These are phyloP conservation scores for Echeneis naucrates DNA, from an alignment of 2,797 vertebrate species.

Conservation along the genomic window DNA sequence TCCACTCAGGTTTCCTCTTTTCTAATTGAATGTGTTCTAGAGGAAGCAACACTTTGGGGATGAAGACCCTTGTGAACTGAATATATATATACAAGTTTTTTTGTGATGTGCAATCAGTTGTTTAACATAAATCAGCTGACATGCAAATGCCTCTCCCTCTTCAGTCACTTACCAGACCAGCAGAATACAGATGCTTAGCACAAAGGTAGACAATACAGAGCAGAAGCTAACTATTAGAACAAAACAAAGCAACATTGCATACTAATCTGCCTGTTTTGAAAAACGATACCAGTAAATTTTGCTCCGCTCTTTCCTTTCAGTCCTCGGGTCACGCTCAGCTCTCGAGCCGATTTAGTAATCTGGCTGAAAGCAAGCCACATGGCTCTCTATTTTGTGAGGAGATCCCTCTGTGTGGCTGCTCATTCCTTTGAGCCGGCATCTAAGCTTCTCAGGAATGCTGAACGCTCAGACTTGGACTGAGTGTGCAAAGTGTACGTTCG, in stretches of 20 bases:
- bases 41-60: neutral
- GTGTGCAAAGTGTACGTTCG: constrained; percentile 58
- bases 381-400: constrained; percentile 76
- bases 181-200: neutral
- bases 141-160: too few species aligned
- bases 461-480: constrained; percentile 58
- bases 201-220: neutral
- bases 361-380: constrained; percentile 74
- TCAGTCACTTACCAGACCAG: neutral
- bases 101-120: neutral
- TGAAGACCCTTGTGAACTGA: neutral
- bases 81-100: neutral
- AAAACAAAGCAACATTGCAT: constrained; percentile 12
- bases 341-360: constrained; percentile 68
- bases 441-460: constrained; percentile 82
- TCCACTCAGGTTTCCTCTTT: neutral
- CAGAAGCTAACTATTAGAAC: constrained; percentile 19
- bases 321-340: constrained; percentile 50
- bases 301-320: constrained; percentile 25
- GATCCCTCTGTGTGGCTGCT: constrained; percentile 77
- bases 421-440: constrained; percentile 76
- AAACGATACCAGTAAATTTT: constrained; percentile 44
- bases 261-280: constrained; percentile 56
- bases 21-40: constrained; percentile 2
- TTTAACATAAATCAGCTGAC: neutral